Evolutionary conservation across 2,113 vertebrate genomes (phyloP), one percentile per base, ranked within the genome.

Genomic region (Sylvietta virens): DNA sequence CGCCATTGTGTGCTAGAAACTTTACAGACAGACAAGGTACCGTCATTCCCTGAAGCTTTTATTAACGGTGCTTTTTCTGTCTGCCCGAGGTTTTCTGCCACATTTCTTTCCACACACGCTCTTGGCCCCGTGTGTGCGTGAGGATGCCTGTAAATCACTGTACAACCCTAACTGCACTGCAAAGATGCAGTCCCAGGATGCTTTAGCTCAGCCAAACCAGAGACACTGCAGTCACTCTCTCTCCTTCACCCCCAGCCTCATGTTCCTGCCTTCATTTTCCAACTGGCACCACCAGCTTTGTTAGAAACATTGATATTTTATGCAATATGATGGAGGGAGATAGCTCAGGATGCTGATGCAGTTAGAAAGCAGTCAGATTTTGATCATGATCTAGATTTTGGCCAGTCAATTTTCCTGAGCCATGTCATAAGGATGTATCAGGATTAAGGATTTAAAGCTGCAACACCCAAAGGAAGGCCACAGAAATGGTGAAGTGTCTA

Each of bases 121-220:
- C 56, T 31, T 1, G 3, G 72, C 45, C 0, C 0, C 50, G 33
- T 11, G 14, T 44, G 33, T 35, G 10, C 0, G 0, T 71, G 27
- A 71, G 26, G 40, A 24, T 54, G 26, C 22, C 47, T 54, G 39
- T 70, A 88, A 86, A 91, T 88, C 86, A 79, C 62, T 8, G 2
- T 15, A 13, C 28, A 92, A 27, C 13, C 37, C 44, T 24, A 60
- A 31, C 7, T 66, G 19, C 26, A 8, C 15, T 45, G 35, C 12
- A 6, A 23, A 9, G 67, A 17, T 53, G 14, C 26, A 74, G 37
- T 57, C 61, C 53, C 35, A 76, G 3, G 3, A 48, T 16, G 28
- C 26, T 81, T 78, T 44, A 71, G 44, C 51, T 76, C 35, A 85
- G 45, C 30, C 45, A 77, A 92, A 67, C 10, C 69, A 87, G 42